These are phyloP conservation scores for Mus caroli DNA, from an alignment of 2,797 vertebrate species.

Conservation along the genomic window DNA sequence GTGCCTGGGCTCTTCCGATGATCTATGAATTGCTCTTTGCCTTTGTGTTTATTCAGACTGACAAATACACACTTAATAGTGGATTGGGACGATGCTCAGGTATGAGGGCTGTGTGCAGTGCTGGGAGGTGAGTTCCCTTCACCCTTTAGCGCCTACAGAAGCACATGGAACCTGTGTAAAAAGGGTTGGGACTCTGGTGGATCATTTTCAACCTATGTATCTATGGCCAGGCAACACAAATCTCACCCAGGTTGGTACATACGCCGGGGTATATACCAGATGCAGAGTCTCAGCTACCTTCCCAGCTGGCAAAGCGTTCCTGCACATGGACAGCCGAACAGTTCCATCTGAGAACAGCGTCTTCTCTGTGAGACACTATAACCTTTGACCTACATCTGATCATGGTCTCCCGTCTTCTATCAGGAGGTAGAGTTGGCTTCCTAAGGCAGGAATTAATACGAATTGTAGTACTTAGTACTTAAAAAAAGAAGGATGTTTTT, in stretches of 20 bases:
- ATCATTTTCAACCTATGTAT: background rate
- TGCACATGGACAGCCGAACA: rapidly evolving
- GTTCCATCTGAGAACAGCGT: too few species aligned
- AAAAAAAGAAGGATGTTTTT: background rate
- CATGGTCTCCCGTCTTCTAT: background rate
- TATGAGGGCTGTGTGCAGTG: background rate
- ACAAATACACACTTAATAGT: slow-evolving; percentile 73
- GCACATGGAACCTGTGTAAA: rapidly evolving
- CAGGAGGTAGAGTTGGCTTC: background rate
- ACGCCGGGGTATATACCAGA: rapidly evolving
- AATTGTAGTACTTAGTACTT: rapidly evolving
- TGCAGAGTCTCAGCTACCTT: rapidly evolving
- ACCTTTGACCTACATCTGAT: too few species aligned
- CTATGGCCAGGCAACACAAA: background rate
- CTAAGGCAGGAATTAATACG: background rate
- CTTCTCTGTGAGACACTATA: rapidly evolving
- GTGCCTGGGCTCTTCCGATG: slow-evolving; percentile 74
- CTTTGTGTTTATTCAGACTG: slow-evolving; percentile 80
- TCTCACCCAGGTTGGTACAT: background rate
- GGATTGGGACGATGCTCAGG: slow-evolving; percentile 63
- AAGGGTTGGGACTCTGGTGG: rapidly evolving
- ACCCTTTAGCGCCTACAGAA: background rate
- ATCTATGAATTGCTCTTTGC: slow-evolving; percentile 77
- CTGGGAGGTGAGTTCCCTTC: background rate
- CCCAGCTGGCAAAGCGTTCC: rapidly evolving